Base-by-base conservation (phyloP, 2,888 invertebrate species). In the Charanyca ferruginea region DNA sequence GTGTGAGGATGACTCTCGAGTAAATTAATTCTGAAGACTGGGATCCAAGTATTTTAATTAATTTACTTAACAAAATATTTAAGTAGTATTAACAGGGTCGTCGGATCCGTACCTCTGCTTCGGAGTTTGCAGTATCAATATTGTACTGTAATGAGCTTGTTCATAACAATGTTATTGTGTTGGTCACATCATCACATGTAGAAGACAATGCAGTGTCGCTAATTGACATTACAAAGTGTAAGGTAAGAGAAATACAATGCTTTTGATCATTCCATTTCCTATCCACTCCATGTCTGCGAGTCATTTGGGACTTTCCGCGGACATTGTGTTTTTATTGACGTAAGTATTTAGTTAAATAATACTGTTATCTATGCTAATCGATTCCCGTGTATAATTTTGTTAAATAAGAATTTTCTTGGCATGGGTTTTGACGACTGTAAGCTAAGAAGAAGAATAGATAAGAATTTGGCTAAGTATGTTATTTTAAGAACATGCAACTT, bases 291-390 rank as follows among this genome's bases (percentile, higher is more conserved):
- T 59, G 51, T 51, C 18, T 47, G 44, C 51, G 45, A 81, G 38
- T 77, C 62, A 62, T 59, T 70, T 79, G 76, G 81, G 81, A 52
- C 69, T 79, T 81, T 81, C 79, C 81, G 52, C 64, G 32, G 55
- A 61, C 70, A 57, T 69, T 66, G 81, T 71, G 55, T 69, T 78
- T 67, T 67, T 66, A 72, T 73, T 76, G 80, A 79, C 67, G 79
- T 20, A 45, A 22, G 20, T 77, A 66, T 53, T 73, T 76, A 51
- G 52, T 54, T 69, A 65, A 71, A 68, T 70, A 60, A 45, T 66
- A 70, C 75, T 68, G 75, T 71, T 73, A 73, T 57, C 42, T 70
- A 64, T 70, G 59, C 63, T 68, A 68, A 58, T 53, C 48, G 45
- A 66, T 48, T 55, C 51, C 45, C 45, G 51, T 35, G 8, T 49